Percentiles rank a stretch among this genome's conserved stretches.
phyloP scores from a whole-genome alignment of 2,888 invertebrate species.

The Megastigmus dorsalis region DNA sequence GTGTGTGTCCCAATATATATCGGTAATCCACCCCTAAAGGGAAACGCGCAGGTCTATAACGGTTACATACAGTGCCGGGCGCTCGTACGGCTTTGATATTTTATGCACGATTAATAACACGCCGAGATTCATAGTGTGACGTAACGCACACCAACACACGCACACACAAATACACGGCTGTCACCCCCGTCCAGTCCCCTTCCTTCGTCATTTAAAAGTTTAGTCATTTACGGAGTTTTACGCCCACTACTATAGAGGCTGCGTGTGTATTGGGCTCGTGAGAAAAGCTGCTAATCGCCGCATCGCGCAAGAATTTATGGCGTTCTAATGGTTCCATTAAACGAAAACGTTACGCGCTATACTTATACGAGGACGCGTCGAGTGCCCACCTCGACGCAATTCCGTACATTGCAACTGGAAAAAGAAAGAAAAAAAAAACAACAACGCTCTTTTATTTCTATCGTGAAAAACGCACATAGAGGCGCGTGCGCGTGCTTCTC shows the following conservation, averaged over 20 bases:
- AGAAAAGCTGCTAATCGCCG: conserved; percentile 47
- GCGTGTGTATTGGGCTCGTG: conserved; percentile 49
- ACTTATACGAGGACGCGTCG: conserved; percentile 9
- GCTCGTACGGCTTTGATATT: conserved; percentile 11
- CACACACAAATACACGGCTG: not conserved
- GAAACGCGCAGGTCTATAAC: not conserved
- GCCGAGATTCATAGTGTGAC: conserved; percentile 53
- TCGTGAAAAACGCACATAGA: conserved; percentile 1
- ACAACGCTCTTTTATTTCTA: conserved; percentile 25
- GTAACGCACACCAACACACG: conserved; percentile 27
- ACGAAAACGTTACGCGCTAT: conserved; percentile 47
- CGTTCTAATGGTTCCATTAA: conserved; percentile 48
- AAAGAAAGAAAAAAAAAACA: too few species aligned
- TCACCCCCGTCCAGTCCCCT: not conserved
- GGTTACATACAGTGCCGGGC: not conserved
- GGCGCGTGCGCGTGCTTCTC: not conserved
- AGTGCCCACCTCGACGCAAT: not conserved
- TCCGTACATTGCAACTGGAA: not conserved
- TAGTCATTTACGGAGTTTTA: conserved; percentile 32
- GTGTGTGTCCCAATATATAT: too few species aligned
- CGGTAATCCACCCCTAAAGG: not conserved
- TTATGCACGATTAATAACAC: conserved; percentile 56
- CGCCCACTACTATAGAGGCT: conserved; percentile 17
- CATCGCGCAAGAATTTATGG: conserved; percentile 27
- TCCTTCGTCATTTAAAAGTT: not conserved